phyloP scores from a whole-genome alignment of 2,113 vertebrate species.

The Eudyptes chrysolophus region DNA sequence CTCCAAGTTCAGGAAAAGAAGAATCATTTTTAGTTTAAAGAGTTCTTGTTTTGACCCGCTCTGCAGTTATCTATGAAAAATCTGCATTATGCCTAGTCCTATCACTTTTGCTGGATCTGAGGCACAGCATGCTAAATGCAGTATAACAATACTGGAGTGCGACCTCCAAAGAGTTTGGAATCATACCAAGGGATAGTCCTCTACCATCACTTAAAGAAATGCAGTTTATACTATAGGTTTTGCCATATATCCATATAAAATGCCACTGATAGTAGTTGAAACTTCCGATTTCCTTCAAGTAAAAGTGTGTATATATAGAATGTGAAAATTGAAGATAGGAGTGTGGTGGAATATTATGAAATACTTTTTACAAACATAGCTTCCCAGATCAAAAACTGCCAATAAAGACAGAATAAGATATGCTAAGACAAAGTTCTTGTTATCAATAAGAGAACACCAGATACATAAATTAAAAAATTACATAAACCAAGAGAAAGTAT shows the following conservation, averaged over 20 bases:
- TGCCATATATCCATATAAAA: neutral
- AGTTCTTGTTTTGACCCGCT: constrained; percentile 36
- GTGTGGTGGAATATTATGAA: neutral
- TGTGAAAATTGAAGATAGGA: neutral
- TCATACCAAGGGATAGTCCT: neutral
- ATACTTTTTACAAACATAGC: neutral
- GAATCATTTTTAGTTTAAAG: neutral
- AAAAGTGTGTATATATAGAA: neutral
- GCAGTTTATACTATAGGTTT: neutral
- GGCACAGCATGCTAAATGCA: neutral
- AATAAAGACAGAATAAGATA: neutral
- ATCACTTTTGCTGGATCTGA: neutral
- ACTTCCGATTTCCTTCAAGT: neutral
- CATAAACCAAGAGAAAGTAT: neutral
- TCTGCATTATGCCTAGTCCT: neutral
- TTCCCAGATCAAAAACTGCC: neutral
- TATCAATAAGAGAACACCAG: neutral
- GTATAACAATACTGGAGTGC: neutral
- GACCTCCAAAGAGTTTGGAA: neutral
- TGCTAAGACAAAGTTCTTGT: neutral
- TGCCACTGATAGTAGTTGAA: neutral
- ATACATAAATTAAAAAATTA: neutral
- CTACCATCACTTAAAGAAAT: neutral
- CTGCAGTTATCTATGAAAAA: constrained; percentile 4
- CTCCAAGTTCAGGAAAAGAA: neutral